phyloP scores from a whole-genome alignment of 2,888 invertebrate genomes.

The Corythucha ciliata region DNA sequence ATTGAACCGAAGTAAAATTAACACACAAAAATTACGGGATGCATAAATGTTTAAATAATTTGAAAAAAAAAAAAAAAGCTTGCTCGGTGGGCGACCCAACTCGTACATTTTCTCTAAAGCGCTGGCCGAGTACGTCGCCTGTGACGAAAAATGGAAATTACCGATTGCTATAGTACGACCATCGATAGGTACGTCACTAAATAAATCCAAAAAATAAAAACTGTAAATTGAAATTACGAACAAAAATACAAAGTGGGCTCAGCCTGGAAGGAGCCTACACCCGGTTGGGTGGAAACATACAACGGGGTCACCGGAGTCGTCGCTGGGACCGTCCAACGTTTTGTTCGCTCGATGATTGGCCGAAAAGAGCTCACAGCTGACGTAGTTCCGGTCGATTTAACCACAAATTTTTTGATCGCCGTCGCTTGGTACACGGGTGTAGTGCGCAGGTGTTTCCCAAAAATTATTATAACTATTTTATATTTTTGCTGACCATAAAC shows the following conservation, averaged over 20 bases:
- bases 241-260: not conserved
- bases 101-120: not conserved
- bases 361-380: too few relatives aligned
- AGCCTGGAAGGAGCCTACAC: not conserved
- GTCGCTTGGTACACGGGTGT: not conserved
- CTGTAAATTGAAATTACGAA: too few relatives aligned
- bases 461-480: not conserved
- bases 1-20: too few relatives aligned
- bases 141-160: too few relatives aligned
- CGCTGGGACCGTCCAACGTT: not conserved
- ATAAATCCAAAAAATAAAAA: too few relatives aligned
- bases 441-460: not conserved
- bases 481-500: not conserved
- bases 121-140: not conserved
- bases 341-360: not conserved
- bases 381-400: not conserved
- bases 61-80: not conserved
- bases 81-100: not conserved
- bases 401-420: not conserved
- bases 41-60: too few relatives aligned
- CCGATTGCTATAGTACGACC: too few relatives aligned
- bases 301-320: not conserved
- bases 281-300: conserved; percentile 2
- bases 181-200: too few relatives aligned
- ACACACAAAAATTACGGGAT: too few relatives aligned